Conservation (phyloP, 2,113 vertebrate species). For the Heteronetta atricapilla region DNA sequence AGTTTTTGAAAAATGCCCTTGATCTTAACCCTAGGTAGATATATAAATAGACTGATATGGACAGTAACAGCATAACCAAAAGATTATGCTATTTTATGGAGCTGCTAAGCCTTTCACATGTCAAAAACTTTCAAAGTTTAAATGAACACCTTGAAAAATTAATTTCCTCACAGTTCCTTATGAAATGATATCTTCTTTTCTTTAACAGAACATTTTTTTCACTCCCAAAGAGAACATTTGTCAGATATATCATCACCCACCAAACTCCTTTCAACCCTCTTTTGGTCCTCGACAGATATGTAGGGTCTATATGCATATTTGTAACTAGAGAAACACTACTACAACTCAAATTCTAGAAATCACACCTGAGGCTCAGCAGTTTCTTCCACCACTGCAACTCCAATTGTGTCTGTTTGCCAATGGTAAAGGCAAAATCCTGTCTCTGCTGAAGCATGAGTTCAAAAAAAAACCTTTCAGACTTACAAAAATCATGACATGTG, state of each 20-base stretch:
- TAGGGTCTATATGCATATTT: background rate
- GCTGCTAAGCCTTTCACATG: slow-evolving; percentile 57
- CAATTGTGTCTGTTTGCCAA: background rate
- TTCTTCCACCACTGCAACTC: background rate
- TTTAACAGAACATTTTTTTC: background rate
- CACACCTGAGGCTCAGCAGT: background rate
- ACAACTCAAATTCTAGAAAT: background rate
- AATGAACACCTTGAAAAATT: slow-evolving; percentile 56
- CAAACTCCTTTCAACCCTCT: background rate
- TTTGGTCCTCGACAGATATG: background rate
- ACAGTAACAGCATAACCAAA: slow-evolving; percentile 36
- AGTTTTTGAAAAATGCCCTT: slow-evolving; percentile 64
- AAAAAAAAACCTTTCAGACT: background rate
- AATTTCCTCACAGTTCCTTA: slow-evolving; percentile 16
- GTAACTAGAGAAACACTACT: background rate
- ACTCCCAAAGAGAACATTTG: background rate
- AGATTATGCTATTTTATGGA: slow-evolving; percentile 52
- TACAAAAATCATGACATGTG: background rate
- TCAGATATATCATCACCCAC: background rate
- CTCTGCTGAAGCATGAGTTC: background rate
- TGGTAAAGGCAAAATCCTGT: background rate
- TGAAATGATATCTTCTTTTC: background rate
- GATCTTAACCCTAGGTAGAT: slow-evolving; percentile 71
- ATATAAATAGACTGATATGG: slow-evolving; percentile 68
- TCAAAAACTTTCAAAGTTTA: slow-evolving; percentile 67